phyloP scores from a whole-genome alignment of 2,113 vertebrate species.

The Mesoclemmys tuberculata region DNA sequence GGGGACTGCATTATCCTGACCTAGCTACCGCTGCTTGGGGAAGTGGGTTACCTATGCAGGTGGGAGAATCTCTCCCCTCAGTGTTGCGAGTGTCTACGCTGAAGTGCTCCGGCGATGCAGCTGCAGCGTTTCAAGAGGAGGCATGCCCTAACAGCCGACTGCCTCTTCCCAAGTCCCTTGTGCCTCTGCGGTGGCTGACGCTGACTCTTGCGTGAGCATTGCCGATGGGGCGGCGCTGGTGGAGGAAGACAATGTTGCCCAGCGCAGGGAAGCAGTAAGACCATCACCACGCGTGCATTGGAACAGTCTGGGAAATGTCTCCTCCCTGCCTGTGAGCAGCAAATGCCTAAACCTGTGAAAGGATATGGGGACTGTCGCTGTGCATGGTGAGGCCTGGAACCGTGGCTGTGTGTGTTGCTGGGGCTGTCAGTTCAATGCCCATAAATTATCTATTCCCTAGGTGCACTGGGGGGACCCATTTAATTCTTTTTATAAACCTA shows the following conservation, averaged over 20 bases:
- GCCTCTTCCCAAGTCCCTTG: background rate
- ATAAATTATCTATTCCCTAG: background rate
- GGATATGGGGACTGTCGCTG: rapidly evolving
- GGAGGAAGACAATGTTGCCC: background rate
- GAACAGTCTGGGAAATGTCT: background rate
- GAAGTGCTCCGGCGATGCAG: background rate
- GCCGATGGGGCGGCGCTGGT: too few species aligned
- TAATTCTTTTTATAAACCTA: background rate
- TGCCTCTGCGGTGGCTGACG: background rate
- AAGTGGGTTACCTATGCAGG: background rate
- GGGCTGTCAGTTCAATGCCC: background rate
- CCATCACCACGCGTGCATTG: background rate
- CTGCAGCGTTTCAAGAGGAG: background rate
- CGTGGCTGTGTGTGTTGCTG: background rate
- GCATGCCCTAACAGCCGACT: background rate
- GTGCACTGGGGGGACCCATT: background rate
- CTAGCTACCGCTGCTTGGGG: background rate
- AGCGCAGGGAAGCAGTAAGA: background rate
- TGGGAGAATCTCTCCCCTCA: background rate
- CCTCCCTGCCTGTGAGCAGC: background rate
- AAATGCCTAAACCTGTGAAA: background rate
- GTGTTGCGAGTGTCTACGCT: background rate
- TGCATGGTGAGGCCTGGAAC: background rate
- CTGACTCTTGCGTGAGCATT: background rate
- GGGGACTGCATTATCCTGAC: background rate